phyloP scores from a whole-genome alignment of 2,888 invertebrate genomes.

The Furcula furcula region DNA sequence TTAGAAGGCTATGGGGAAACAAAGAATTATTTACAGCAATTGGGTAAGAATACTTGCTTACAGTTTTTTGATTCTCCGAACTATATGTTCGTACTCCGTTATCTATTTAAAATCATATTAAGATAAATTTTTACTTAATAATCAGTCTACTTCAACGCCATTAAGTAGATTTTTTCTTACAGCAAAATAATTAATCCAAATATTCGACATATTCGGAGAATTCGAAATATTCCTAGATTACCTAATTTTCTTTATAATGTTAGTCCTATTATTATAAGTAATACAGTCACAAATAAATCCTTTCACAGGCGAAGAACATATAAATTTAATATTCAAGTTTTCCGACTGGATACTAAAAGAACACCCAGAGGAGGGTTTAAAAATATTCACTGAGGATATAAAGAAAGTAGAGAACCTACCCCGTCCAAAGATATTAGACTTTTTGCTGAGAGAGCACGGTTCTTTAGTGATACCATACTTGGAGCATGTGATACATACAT shows the following conservation, averaged over 20 bases:
- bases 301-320: slow-evolving; percentile 85
- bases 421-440: slow-evolving; percentile 93
- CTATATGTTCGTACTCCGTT: too few species aligned
- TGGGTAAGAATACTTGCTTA: slow-evolving; percentile 79
- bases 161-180: too few species aligned
- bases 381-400: slow-evolving; percentile 93
- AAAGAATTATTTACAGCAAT: slow-evolving; percentile 94
- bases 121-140: too few species aligned
- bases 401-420: slow-evolving; percentile 95
- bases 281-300: too few species aligned
- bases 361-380: slow-evolving; percentile 94
- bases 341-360: slow-evolving; percentile 95
- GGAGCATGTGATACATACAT: slow-evolving; percentile 95
- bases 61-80: too few species aligned
- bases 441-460: slow-evolving; percentile 90
- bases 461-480: slow-evolving; percentile 94
- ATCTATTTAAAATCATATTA: too few species aligned
- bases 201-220: too few species aligned
- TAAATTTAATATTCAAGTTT: slow-evolving; percentile 96
- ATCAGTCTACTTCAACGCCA: too few species aligned
- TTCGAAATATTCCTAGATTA: too few species aligned
- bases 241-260: too few species aligned
- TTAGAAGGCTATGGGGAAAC: slow-evolving; percentile 91
- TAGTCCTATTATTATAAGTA: too few species aligned
- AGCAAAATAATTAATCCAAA: too few species aligned